Evolutionary conservation across 2,888 invertebrate genomes (phyloP).

Genomic region (Catocala nupta): DNA sequence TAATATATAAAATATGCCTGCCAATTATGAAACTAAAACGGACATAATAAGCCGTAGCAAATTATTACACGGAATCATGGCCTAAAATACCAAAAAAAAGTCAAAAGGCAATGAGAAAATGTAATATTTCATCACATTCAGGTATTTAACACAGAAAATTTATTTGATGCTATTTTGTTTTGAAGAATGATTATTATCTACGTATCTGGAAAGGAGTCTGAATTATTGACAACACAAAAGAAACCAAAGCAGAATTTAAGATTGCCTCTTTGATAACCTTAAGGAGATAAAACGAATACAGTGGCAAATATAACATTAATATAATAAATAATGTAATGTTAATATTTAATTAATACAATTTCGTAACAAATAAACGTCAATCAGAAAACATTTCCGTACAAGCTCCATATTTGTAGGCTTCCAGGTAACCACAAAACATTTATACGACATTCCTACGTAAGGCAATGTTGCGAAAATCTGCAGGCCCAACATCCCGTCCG

Average conservation of each 20-base stretch:
- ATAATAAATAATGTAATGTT: no score
- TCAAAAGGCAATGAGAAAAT: background rate
- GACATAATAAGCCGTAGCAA: conserved; percentile 11
- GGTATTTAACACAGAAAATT: background rate
- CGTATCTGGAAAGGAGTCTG: background rate
- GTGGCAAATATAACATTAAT: no score
- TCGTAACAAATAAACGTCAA: background rate
- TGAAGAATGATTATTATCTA: background rate
- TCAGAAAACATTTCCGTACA: background rate
- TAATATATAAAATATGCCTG: background rate
- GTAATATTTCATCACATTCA: background rate
- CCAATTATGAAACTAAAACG: conserved; percentile 24
- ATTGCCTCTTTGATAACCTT: background rate
- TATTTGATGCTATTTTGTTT: background rate
- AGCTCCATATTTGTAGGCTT: background rate
- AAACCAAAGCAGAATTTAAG: background rate
- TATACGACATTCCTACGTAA: conserved; percentile 37
- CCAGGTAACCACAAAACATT: conserved; percentile 22
- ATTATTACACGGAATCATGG: conserved; percentile 1
- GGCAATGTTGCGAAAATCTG: conserved; percentile 51
- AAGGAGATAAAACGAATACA: no score
- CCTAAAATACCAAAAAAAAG: background rate
- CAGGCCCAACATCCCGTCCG: conserved; percentile 38
- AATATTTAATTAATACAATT: no score
- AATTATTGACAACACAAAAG: background rate